These are phyloP conservation scores for Axinella damicornis DNA, from an alignment of 37 sponge, comb jelly and placozoan genomes.

Conservation along the genomic window DNA sequence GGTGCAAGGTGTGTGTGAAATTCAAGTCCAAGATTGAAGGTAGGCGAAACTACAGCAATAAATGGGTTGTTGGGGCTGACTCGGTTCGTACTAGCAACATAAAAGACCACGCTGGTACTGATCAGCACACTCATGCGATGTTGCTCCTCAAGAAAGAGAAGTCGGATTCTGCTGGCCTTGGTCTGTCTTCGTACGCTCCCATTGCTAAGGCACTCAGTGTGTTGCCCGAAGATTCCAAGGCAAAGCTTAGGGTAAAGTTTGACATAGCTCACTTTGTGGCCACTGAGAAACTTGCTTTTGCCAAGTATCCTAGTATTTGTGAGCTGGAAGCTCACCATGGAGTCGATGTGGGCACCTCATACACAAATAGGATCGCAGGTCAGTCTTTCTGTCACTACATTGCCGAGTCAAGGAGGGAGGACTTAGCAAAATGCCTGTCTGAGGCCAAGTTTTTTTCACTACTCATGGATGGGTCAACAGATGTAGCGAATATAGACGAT, in stretches of 20 bases:
- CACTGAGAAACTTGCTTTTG: constrained; percentile 45
- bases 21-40: constrained; percentile 24
- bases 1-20: constrained; percentile 46
- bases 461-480: constrained; percentile 77
- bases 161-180: constrained; percentile 40
- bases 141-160: constrained; percentile 51
- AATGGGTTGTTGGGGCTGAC: constrained; percentile 66
- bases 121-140: constrained; percentile 71
- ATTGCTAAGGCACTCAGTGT: constrained; percentile 48
- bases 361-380: constrained; percentile 51
- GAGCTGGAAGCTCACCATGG: constrained; percentile 65
- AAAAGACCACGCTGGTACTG: constrained; percentile 55
- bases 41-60: constrained; percentile 56
- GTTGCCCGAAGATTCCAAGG: constrained; percentile 43
- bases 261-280: constrained; percentile 68
- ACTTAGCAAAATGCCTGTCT: constrained; percentile 29
- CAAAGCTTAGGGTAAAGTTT: constrained; percentile 49
- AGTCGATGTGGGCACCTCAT: constrained; percentile 56
- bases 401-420: constrained; percentile 58
- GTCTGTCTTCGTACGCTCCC: constrained; percentile 52
- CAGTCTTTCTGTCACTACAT: constrained; percentile 64
- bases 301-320: constrained; percentile 55
- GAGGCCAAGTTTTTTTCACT: constrained; percentile 53
- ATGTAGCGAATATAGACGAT: constrained; percentile 59
- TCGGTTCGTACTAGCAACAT: constrained; percentile 62